Evolutionary conservation across 1,140 invertebrate species (phyloP), one percentile per base, ranked within the genome.

Genomic region (Ips typographus): DNA sequence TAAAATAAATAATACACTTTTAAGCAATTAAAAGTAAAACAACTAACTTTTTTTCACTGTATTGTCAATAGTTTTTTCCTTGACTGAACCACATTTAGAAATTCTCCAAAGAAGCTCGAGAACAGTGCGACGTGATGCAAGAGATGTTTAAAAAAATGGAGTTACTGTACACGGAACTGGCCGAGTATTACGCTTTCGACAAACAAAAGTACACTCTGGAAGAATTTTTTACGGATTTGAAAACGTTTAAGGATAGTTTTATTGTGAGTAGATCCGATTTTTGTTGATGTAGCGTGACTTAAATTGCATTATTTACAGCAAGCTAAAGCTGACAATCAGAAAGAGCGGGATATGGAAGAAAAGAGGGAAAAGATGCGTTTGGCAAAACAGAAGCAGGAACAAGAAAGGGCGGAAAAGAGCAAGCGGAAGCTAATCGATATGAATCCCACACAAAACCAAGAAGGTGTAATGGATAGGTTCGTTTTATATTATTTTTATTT

Each of bases 101-200:
- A 53, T 96, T 96, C 81, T 87, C 91, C 0, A 84, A 85, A 74
- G 90, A 92, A 70, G 94, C 95, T 0, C 85, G 91, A 37, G 88
- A 93, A 67, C 92, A 97, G 66, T 94, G 91, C 78, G 91, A 94
- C 76, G 85, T 98, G 0, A 80, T 98, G 65, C 89, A 93, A 77
- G 94, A 91, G 58, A 98, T 99, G 96, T 94, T 91, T 78, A 90
- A 91, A 73, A 95, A 97, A 79, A 95, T 98, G 91, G 94, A 95
- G 70, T 86, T 84, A 40, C 77, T 95, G 0, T 99, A 93, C 82
- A 85, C 85, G 37, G 90, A 92, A 57, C 82, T 98, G 5, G 88
- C 94, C 0, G 95, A 97, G 77, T 98, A 92, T 80, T 98, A 90
- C 81, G 87, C 90, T 1, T 99, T 99, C 82, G 96, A 99, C 78